Evolutionary conservation across 2,888 invertebrate genomes (phyloP).

Genomic region (Drosophila meridionalis): DNA sequence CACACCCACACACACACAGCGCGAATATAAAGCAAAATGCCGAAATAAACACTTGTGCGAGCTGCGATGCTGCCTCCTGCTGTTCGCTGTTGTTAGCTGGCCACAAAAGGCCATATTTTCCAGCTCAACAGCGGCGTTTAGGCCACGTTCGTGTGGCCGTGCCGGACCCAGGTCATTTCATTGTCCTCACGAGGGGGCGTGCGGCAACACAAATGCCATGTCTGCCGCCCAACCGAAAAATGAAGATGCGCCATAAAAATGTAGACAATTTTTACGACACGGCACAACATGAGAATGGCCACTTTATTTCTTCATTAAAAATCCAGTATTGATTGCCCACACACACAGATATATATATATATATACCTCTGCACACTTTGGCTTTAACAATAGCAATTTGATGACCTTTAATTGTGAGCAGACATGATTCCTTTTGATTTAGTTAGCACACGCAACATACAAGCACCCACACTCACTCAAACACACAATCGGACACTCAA

Average conservation of each 20-base stretch:
- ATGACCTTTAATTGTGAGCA: slow-evolving; percentile 29
- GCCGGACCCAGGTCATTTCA: slow-evolving; percentile 60
- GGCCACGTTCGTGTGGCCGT: slow-evolving; percentile 27
- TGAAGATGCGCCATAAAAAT: slow-evolving; percentile 68
- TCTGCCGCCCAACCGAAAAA: slow-evolving; percentile 11
- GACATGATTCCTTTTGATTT: slow-evolving; percentile 50
- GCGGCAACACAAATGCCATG: slow-evolving; percentile 35
- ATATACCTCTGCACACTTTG: not conserved
- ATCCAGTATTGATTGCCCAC: slow-evolving; percentile 69
- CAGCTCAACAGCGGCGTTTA: slow-evolving; percentile 67
- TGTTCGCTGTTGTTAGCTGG: slow-evolving; percentile 16
- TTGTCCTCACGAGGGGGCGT: slow-evolving; percentile 52
- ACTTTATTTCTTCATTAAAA: slow-evolving; percentile 80
- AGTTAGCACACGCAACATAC: slow-evolving; percentile 21
- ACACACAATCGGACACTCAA: not conserved
- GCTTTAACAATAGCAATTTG: slow-evolving; percentile 6
- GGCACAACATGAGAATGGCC: slow-evolving; percentile 68
- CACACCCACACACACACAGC: not conserved
- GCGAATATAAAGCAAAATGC: slow-evolving; percentile 63
- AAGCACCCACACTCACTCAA: not conserved
- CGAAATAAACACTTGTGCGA: slow-evolving; percentile 76
- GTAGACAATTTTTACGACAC: slow-evolving; percentile 77
- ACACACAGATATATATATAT: not conserved
- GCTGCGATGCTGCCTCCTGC: slow-evolving; percentile 17
- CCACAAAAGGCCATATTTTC: slow-evolving; percentile 76